Evolutionary conservation across 2,797 vertebrate species (phyloP), one percentile per base, ranked within the genome.

Genomic region (Pygocentrus nattereri): DNA sequence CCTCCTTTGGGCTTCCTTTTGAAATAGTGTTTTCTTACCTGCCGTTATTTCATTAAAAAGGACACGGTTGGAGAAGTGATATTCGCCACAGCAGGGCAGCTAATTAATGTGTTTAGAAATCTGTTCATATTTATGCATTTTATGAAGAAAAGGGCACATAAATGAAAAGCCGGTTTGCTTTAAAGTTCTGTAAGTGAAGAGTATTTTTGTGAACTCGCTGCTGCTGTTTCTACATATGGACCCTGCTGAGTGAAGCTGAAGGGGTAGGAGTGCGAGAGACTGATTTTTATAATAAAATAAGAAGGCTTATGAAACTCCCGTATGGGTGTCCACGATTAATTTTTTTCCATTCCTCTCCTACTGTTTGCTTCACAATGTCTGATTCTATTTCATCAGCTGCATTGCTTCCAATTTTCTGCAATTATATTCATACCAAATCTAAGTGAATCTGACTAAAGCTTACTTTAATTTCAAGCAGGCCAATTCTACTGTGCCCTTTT

Each of bases 141-240:
- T 30, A 61, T 68, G 69, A 74, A 77, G n/a, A 68, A 79, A 30
- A 78, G 38, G 77, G 82, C 67, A 73, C 31, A 80, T 49, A 10
- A 54, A 83, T 85, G 67, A 79, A 70, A 76, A 69, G 78, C 27
- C 6, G 56, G 25, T 74, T 47, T 59, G 58, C 44, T 61, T 61
- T 47, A 86, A 77, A 50, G 72, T 62, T 78, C 56, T 49, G 78
- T 89, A 88, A 88, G 86, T 88, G 85, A 87, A 85, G 85, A 61
- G 74, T 85, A 68, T 88, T 90, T 85, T 69, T 61, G 71, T 84
- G 58, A 52, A 31, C 34, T 47, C 21, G 80, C 78, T 83, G 71
- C 84, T 25, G 52, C 86, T 82, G 62, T 72, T 89, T 68, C 72
- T 78, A 88, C 80, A 90, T 81, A 76, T 89, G 85, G 82, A 71